These are phyloP conservation scores for Xenopus petersii DNA, from an alignment of 2,797 vertebrate genomes.

Conservation along the genomic window DNA sequence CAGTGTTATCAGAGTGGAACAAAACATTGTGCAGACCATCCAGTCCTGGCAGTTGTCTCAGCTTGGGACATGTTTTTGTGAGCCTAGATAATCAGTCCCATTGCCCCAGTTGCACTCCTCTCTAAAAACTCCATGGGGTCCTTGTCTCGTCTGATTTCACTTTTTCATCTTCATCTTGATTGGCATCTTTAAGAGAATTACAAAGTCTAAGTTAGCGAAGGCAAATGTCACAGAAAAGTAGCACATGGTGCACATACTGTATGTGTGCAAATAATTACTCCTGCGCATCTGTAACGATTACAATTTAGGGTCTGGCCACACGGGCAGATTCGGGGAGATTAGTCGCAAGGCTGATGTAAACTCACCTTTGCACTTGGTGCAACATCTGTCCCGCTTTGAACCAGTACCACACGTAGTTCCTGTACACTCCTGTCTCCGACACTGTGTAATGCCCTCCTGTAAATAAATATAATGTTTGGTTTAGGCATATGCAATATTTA, in stretches of 20 bases:
- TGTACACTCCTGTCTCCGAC: slow-evolving; percentile 87
- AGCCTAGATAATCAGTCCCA: not conserved
- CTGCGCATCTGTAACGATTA: too few relatives aligned
- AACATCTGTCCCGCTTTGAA: slow-evolving; percentile 77
- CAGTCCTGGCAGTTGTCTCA: slow-evolving; percentile 6
- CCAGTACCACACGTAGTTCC: slow-evolving; percentile 68
- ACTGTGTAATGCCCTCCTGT: slow-evolving; percentile 88
- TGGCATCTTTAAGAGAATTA: slow-evolving; percentile 16
- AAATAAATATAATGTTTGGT: not conserved
- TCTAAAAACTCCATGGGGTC: slow-evolving; percentile 32
- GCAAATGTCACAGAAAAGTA: too few relatives aligned
- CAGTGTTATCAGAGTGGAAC: slow-evolving; percentile 7
- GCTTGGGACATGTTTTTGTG: not conserved
- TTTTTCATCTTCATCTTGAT: slow-evolving; percentile 24
- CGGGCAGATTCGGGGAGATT: too few relatives aligned
- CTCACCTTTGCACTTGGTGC: slow-evolving; percentile 82
- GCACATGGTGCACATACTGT: too few relatives aligned
- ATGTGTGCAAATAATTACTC: too few relatives aligned
- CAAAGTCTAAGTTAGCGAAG: too few relatives aligned
- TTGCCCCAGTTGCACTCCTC: not conserved
- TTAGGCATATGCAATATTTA: too few relatives aligned
- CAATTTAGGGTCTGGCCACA: too few relatives aligned
- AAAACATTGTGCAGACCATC: not conserved
- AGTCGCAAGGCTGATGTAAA: not conserved
- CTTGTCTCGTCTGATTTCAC: slow-evolving; percentile 24